A percentile compares a stretch with the other conserved stretches of the same genome.
Conservation (phyloP, 2,113 vertebrate genomes). For the Craseonycteris thonglongyai region DNA sequence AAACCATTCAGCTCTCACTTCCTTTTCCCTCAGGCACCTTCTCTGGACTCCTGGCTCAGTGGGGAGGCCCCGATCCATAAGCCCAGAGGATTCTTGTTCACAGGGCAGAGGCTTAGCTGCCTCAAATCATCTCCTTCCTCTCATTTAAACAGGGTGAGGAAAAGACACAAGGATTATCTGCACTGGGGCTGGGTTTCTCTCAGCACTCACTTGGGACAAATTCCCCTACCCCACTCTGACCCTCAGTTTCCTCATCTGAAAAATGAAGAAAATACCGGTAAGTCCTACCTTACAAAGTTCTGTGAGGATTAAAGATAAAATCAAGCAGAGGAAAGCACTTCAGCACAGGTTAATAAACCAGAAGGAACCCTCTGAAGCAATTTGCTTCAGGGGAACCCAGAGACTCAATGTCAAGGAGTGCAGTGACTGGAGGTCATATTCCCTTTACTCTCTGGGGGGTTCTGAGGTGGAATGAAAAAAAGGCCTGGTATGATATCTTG, state of each 20-base stretch:
- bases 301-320: background rate
- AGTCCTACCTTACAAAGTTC: background rate
- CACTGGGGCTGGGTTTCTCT: too few species aligned
- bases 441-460: background rate
- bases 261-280: background rate
- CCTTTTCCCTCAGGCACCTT: slow-evolving; percentile 35
- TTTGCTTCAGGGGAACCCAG: background rate
- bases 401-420: background rate
- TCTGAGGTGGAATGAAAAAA: background rate
- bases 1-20: slow-evolving; percentile 58
- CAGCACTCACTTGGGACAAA: background rate
- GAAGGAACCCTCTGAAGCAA: background rate
- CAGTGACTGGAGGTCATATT: background rate
- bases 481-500: background rate
- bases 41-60: background rate
- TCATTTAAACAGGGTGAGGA: background rate
- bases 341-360: background rate
- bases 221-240: background rate
- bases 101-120: background rate
- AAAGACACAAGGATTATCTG: background rate
- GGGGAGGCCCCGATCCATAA: background rate
- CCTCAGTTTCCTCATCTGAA: background rate
- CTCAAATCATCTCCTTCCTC: too few species aligned
- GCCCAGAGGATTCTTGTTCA: rapidly evolving
- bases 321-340: background rate